A percentile compares a stretch with the other conserved stretches of the same genome.
phyloP scores from a whole-genome alignment of 2,888 invertebrate species.

The Cryptosula pallasiana region DNA sequence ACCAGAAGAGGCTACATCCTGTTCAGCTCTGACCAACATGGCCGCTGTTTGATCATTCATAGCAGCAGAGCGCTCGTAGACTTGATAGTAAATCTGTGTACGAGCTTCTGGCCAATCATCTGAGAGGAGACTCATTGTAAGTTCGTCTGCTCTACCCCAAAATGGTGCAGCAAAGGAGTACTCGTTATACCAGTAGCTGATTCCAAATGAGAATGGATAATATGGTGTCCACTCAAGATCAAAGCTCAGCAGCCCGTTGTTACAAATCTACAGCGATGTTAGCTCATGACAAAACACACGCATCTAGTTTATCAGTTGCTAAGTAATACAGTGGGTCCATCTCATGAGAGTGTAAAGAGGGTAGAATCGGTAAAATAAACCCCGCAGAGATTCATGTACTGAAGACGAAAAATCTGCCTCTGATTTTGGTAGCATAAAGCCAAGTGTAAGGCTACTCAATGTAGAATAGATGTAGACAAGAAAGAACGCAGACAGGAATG shows the following conservation, averaged over 20 bases:
- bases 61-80: neutral
- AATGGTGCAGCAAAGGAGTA: neutral
- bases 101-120: slow-evolving; percentile 14
- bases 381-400: no score
- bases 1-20: neutral
- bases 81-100: neutral
- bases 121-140: slow-evolving; percentile 10
- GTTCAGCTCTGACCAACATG: neutral
- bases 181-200: neutral
- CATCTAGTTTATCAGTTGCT: no score
- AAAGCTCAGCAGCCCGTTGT: slow-evolving; percentile 6
- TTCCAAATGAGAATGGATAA: neutral
- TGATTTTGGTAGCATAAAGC: no score
- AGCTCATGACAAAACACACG: no score
- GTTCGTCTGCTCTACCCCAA: neutral
- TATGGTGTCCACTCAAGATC: neutral
- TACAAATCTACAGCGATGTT: neutral
- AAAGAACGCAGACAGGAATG: no score
- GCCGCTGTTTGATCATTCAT: slow-evolving; percentile 10
- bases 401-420: no score
- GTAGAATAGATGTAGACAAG: no score
- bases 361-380: no score
- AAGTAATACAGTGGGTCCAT: no score
- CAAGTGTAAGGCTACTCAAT: no score
- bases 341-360: no score